Conservation (phyloP, 2,113 vertebrate species). For the Cygnus buccinator region DNA sequence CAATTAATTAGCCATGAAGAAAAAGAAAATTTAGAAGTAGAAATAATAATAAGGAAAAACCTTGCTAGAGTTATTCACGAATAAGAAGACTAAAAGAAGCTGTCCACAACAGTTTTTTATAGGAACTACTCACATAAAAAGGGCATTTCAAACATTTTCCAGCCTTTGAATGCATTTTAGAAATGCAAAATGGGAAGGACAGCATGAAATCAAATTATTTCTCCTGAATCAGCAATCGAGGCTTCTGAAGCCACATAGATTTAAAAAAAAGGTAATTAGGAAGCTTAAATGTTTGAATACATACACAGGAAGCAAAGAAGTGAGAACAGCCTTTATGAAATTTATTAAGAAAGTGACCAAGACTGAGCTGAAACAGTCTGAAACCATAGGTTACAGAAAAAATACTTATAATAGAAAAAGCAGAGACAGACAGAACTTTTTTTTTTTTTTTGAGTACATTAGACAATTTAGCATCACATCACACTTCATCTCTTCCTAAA, state of each 20-base stretch:
- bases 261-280: neutral
- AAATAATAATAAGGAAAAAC: neutral
- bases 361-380: neutral
- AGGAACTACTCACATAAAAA: neutral
- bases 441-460: neutral
- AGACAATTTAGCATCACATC: neutral
- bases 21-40: neutral
- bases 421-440: neutral
- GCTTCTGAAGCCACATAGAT: neutral
- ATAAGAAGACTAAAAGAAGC: neutral
- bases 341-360: neutral
- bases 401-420: neutral
- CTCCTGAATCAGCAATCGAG: neutral
- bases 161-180: neutral
- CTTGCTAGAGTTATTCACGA: neutral
- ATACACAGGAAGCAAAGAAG: neutral
- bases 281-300: neutral
- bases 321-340: neutral
- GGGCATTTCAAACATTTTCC: neutral
- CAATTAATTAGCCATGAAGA: neutral
- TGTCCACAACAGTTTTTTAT: neutral
- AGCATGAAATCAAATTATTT: neutral
- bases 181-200: neutral
- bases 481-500: neutral
- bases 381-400: neutral